Conservation (phyloP, 2,113 vertebrate species). For the Cranoglanis bouderius region DNA sequence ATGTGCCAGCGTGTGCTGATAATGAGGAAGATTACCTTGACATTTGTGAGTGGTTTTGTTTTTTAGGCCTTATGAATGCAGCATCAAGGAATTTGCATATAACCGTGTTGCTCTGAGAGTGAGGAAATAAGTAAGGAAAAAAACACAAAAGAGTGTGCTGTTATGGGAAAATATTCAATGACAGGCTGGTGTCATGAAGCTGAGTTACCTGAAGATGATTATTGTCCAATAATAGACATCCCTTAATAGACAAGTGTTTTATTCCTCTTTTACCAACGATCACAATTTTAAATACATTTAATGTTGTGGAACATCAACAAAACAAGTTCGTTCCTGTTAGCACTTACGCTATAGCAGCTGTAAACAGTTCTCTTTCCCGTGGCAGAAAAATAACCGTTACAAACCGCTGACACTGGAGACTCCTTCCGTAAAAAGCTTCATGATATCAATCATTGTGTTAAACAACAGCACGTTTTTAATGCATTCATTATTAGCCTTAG, state of each 20-base stretch:
- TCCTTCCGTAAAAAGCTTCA: not conserved
- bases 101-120: not conserved
- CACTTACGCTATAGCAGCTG: not conserved
- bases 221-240: not conserved
- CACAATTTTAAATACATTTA: not conserved
- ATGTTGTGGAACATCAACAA: not conserved
- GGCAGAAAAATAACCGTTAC: not conserved
- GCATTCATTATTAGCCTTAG: not conserved
- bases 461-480: not conserved
- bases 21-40: conserved; percentile 32
- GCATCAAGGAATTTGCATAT: not conserved
- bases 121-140: not conserved
- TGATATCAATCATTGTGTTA: not conserved
- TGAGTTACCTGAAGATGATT: not conserved
- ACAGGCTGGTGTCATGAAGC: not conserved
- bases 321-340: not conserved
- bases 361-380: not conserved
- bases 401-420: not conserved
- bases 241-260: not conserved
- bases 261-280: not conserved
- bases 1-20: not conserved
- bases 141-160: too few relatives aligned
- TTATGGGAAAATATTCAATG: not conserved
- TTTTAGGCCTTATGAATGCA: not conserved
- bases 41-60: conserved; percentile 4